Evolutionary conservation across 2,888 invertebrate genomes (phyloP).

Genomic region (Leuctra nigra): DNA sequence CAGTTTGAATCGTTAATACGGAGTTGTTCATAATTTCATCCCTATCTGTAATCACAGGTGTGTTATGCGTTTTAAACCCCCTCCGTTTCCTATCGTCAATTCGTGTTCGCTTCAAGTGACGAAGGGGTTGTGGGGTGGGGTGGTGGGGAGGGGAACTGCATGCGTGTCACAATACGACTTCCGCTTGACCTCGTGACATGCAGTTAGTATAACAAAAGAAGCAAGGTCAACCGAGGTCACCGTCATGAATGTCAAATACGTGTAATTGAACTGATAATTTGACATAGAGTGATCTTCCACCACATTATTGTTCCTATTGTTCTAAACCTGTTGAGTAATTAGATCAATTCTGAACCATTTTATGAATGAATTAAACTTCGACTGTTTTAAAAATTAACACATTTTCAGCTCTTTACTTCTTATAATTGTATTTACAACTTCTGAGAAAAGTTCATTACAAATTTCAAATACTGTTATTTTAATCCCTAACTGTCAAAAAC

Average conservation of each 20-base stretch:
- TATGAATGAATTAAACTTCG: no score
- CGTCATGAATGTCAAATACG: background rate
- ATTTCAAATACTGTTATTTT: no score
- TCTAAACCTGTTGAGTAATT: no score
- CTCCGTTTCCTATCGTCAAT: background rate
- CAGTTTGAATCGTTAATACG: no score
- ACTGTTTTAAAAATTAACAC: no score
- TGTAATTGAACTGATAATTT: background rate
- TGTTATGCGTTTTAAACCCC: background rate
- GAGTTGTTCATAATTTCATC: background rate
- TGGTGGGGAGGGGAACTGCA: background rate
- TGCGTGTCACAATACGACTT: slow-evolving; percentile 2
- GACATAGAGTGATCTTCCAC: no score
- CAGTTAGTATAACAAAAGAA: slow-evolving; percentile 7
- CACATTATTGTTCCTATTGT: no score
- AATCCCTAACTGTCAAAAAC: no score
- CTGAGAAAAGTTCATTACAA: no score
- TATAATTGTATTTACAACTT: no score
- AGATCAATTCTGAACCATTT: no score
- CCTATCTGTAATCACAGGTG: background rate
- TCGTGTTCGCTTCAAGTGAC: background rate
- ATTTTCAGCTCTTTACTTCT: no score
- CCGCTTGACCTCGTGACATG: slow-evolving; percentile 16
- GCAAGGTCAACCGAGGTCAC: slow-evolving; percentile 14
- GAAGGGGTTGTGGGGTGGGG: background rate